Conservation (phyloP, 1,140 invertebrate genomes). For the Zophobas atratus region DNA sequence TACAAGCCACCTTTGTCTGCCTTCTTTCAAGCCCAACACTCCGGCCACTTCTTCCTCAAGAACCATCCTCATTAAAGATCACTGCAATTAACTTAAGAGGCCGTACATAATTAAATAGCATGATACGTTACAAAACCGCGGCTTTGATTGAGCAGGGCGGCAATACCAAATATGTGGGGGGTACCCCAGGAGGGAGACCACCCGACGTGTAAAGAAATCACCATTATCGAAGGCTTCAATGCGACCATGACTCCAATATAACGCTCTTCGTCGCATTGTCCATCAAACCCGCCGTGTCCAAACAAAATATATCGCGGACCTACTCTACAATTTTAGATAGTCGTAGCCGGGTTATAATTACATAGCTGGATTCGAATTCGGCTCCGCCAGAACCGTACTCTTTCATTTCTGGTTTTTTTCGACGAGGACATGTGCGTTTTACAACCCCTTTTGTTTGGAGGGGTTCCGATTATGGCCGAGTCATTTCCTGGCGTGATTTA, state of each 20-base stretch:
- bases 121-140: conserved; percentile 3
- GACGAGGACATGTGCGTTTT: conserved; percentile 16
- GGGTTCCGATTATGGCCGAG: conserved; percentile 29
- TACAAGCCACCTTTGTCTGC: too few species aligned
- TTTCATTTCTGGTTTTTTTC: not conserved
- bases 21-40: too few species aligned
- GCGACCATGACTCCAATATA: conserved; percentile 36
- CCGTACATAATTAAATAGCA: conserved; percentile 37
- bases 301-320: conserved; percentile 25
- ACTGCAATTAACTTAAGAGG: conserved; percentile 30
- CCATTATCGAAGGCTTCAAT: conserved; percentile 13
- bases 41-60: too few species aligned
- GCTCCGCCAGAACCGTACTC: not conserved
- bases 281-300: conserved; percentile 25
- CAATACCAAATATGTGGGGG: conserved; percentile 4
- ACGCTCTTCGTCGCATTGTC: conserved; percentile 16
- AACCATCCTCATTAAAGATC: conserved; percentile 32
- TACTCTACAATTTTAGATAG: conserved; percentile 37
- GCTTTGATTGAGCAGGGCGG: conserved; percentile 2
- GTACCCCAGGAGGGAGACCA: conserved; percentile 37
- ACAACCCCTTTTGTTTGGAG: conserved; percentile 41
- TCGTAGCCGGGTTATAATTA: conserved; percentile 18
- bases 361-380: conserved; percentile 9
- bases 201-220: conserved; percentile 48
- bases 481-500: conserved; percentile 33